Base-by-base conservation (phyloP, 37 sponge, comb jelly and placozoan species). In the Theonella swinhoei region DNA sequence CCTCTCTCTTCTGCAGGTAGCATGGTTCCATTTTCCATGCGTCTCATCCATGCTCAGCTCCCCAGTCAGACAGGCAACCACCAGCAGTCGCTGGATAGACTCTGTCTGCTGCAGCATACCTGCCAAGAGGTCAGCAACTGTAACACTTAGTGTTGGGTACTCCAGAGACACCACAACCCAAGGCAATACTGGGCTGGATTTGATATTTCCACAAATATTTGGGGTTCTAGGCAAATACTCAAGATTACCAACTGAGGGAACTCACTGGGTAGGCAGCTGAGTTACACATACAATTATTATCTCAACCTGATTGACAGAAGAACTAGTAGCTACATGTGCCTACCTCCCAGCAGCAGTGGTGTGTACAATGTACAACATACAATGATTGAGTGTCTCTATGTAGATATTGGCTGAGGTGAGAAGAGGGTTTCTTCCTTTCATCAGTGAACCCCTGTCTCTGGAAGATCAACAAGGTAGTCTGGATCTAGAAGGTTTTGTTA, bases 1-100 rank as follows among this genome's bases (percentile, higher is more conserved):
- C 7, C 54, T 80, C 33, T 14, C 78, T 23, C 7, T 17, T 14
- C 54, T 47, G 7, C 40, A 95, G 96, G 96, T 58, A 85, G 81
- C 60, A 41, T 95, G 70, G 88, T 93, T 11, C 96, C 96, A 4
- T 95, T 90, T 67, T 54, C 76, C 32, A 43, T 95, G 78, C 64
- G 96, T 28, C 61, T 95, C 54, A 64, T 93, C 23, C 85, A 89
- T 67, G 96, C 96, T 3, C 72, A 79, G 29, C 64, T 95, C 38
- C 94, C 94, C 29, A 5, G 34, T 19, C 64, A 70, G 32, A 37
- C 61, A 7, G 81, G 64, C 36, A 68, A 80, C 47, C 58, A 60
- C 34, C 80, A 86, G 42, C 83, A 77, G 64, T 64, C 93, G 26
- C 42, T 95, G 43, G 91, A 92, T 68, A 70, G 92, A 35, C 64